Conservation (phyloP, 2,113 vertebrate species). For the Procavia capensis region DNA sequence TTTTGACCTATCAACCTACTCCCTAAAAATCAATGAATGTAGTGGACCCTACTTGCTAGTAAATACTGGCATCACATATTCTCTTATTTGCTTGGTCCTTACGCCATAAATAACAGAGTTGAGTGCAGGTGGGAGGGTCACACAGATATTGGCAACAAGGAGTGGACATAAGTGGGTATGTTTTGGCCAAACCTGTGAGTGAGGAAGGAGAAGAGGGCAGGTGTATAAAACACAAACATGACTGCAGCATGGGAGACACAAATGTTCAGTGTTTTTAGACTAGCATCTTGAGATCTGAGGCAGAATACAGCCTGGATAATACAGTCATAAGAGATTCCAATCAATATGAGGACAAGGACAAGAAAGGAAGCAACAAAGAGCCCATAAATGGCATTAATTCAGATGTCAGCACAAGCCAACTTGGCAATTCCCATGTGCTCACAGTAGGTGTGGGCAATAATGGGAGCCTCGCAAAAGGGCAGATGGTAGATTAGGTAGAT, state of each 20-base stretch:
- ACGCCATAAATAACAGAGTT: too few relatives aligned
- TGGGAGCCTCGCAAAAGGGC: background rate
- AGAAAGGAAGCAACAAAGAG: background rate
- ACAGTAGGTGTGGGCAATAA: background rate
- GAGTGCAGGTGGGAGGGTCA: slow-evolving; percentile 56
- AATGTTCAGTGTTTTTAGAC: slow-evolving; percentile 5
- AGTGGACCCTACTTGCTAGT: background rate
- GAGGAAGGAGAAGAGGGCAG: slow-evolving; percentile 23
- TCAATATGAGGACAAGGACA: background rate
- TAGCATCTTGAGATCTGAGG: background rate
- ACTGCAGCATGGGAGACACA: slow-evolving; percentile 37
- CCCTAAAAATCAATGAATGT: background rate
- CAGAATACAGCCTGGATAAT: background rate
- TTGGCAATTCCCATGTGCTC: slow-evolving; percentile 4
- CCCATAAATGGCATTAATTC: background rate
- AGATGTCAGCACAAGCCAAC: background rate
- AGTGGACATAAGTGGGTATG: slow-evolving; percentile 27
- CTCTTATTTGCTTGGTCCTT: background rate
- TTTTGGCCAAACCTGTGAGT: slow-evolving; percentile 40
- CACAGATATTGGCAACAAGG: slow-evolving; percentile 62
- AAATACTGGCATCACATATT: background rate
- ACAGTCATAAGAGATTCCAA: background rate
- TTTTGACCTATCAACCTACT: background rate
- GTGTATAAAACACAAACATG: slow-evolving; percentile 17
- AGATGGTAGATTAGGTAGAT: background rate